Evolutionary conservation across 2,888 invertebrate species (phyloP).

Genomic region (Ceramica pisi): DNA sequence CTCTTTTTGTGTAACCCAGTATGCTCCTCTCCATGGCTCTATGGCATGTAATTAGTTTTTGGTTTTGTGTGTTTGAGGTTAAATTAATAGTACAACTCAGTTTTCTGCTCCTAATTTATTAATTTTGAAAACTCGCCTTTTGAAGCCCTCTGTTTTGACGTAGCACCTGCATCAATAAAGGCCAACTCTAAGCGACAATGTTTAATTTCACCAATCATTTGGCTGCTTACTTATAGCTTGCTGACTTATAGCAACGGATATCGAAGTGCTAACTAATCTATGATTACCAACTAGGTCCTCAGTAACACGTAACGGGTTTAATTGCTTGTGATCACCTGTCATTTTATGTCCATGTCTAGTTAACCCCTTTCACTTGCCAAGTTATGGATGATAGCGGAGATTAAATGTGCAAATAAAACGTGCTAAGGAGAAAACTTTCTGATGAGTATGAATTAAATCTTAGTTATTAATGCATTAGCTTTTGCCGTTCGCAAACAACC

Average conservation of each 20-base stretch:
- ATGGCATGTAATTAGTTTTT: too few relatives aligned
- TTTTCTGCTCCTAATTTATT: background rate
- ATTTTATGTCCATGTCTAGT: conserved; percentile 29
- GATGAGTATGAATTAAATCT: conserved; percentile 12
- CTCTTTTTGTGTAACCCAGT: too few relatives aligned
- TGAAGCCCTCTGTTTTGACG: background rate
- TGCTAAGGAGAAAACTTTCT: conserved; percentile 12
- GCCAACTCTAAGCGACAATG: background rate
- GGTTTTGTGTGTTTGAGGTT: too few relatives aligned
- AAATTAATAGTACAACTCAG: too few relatives aligned
- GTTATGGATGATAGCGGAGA: conserved; percentile 18
- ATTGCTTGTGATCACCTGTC: conserved; percentile 34
- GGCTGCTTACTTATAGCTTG: conserved; percentile 16
- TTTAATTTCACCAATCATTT: conserved; percentile 37
- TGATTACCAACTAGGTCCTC: conserved; percentile 25
- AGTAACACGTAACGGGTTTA: conserved; percentile 22
- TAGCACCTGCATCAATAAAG: background rate
- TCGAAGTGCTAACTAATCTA: conserved; percentile 41
- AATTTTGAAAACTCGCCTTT: background rate
- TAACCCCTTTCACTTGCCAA: conserved; percentile 14
- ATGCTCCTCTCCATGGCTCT: too few relatives aligned
- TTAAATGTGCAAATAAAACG: conserved; percentile 16
- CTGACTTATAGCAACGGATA: conserved; percentile 41
- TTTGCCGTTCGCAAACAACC: background rate
- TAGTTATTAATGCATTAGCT: conserved; percentile 17